Percentiles rank a stretch among this genome's conserved stretches.
phyloP scores from a whole-genome alignment of 2,888 invertebrate genomes.

The Adelphocoris suturalis region DNA sequence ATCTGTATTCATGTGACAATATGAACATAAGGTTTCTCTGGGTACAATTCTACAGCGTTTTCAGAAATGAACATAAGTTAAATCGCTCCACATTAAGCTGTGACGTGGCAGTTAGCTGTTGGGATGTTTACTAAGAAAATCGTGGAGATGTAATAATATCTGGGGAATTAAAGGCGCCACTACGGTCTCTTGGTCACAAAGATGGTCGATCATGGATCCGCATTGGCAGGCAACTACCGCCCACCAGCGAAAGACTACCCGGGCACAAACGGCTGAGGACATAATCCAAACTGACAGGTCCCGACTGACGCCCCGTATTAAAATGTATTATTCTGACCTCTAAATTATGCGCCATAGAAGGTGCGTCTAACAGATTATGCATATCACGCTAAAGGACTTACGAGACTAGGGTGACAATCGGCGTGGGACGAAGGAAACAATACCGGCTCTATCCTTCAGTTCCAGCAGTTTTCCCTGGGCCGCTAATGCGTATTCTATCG shows the following conservation, averaged over 20 bases:
- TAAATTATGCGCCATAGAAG: conserved; percentile 74
- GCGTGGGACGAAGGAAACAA: conserved; percentile 71
- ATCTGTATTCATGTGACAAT: no score
- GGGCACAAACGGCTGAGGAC: conserved; percentile 42
- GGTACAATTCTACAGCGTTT: no score
- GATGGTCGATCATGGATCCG: conserved; percentile 18
- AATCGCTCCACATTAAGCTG: no score
- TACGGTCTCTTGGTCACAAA: neutral
- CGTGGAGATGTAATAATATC: neutral
- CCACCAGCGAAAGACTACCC: neutral
- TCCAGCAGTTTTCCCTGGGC: neutral
- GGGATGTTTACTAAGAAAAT: no score
- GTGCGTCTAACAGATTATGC: conserved; percentile 71
- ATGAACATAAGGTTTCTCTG: no score
- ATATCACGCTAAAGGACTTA: conserved; percentile 69
- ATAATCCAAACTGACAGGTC: conserved; percentile 66
- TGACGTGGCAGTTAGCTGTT: no score
- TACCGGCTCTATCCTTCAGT: conserved; percentile 41
- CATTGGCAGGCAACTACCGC: conserved; percentile 11
- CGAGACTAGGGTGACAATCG: conserved; percentile 70
- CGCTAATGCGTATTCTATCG: conserved; percentile 47
- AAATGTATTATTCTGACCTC: conserved; percentile 74
- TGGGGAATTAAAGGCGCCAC: neutral
- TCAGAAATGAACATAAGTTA: no score
- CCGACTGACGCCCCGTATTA: conserved; percentile 68